Evolutionary conservation across 2,888 invertebrate species (phyloP).

Genomic region (Tachina grossa): DNA sequence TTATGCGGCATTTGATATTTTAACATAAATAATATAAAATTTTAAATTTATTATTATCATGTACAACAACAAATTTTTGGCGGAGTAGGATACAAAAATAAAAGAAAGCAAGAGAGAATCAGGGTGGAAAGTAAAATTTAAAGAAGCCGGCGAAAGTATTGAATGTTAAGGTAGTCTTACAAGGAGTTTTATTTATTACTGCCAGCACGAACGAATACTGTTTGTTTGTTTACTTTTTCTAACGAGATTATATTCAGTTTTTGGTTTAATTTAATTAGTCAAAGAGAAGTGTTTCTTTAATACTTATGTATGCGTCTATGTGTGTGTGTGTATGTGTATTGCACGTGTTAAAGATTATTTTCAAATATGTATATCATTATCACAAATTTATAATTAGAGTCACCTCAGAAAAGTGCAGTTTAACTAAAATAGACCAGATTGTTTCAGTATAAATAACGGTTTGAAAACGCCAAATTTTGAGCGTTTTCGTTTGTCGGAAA

Average conservation of each 20-base stretch:
- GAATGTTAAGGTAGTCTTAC: slow-evolving; percentile 57
- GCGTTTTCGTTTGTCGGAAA: too few relatives aligned
- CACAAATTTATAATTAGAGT: too few relatives aligned
- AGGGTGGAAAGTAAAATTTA: background rate
- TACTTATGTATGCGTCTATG: background rate
- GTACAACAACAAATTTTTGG: background rate
- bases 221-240: slow-evolving; percentile 47
- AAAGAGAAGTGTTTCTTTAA: background rate
- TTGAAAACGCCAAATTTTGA: too few relatives aligned
- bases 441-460: too few relatives aligned
- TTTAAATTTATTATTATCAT: slow-evolving; percentile 22
- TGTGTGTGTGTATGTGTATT: background rate
- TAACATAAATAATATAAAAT: background rate
- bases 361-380: too few relatives aligned
- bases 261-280: slow-evolving; percentile 45
- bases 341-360: too few relatives aligned
- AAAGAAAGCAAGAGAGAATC: background rate
- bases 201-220: background rate
- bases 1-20: background rate
- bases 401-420: too few relatives aligned
- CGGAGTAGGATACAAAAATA: background rate
- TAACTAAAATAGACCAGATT: too few relatives aligned
- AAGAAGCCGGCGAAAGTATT: slow-evolving; percentile 40
- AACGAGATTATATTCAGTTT: slow-evolving; percentile 45
- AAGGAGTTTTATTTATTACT: background rate